Evolutionary conservation across 2,797 vertebrate species (phyloP).

Genomic region (Bovichtus variegatus): DNA sequence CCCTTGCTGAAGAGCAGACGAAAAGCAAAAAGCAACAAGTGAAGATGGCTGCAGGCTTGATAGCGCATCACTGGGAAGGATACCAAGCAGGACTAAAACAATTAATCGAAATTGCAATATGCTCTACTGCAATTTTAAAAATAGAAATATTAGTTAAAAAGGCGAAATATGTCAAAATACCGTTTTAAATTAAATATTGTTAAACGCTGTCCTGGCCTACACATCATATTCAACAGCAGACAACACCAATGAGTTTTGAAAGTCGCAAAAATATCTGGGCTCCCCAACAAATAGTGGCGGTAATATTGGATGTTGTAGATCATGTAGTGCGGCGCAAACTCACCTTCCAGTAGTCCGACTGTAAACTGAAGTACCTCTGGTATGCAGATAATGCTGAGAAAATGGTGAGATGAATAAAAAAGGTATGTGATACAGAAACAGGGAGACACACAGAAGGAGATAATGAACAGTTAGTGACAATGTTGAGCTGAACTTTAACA

Average conservation of each 20-base stretch:
- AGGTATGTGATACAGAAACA: constrained; percentile 56
- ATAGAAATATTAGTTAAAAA: too few relatives aligned
- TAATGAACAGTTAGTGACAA: constrained; percentile 8
- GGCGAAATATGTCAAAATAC: too few relatives aligned
- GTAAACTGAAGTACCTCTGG: constrained; percentile 99
- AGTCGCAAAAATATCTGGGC: neutral
- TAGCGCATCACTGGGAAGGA: neutral
- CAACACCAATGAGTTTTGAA: neutral
- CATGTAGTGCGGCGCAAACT: constrained; percentile 62
- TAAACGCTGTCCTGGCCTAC: too few relatives aligned
- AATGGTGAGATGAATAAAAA: constrained; percentile 64
- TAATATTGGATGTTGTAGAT: neutral
- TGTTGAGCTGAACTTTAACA: constrained; percentile 3
- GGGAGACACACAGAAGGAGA: constrained; percentile 1
- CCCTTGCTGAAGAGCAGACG: neutral
- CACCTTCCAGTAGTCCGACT: constrained; percentile 99
- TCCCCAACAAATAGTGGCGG: neutral
- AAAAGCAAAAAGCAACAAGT: neutral
- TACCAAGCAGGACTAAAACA: too few relatives aligned
- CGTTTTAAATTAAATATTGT: too few relatives aligned
- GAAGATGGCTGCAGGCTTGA: neutral
- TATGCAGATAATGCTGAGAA: constrained; percentile 97
- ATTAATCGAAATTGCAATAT: too few relatives aligned
- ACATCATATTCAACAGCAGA: too few relatives aligned
- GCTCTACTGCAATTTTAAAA: too few relatives aligned